Evolutionary conservation across 1,140 invertebrate species (phyloP), one percentile per base, ranked within the genome.

Genomic region (Drosophila subobscura): DNA sequence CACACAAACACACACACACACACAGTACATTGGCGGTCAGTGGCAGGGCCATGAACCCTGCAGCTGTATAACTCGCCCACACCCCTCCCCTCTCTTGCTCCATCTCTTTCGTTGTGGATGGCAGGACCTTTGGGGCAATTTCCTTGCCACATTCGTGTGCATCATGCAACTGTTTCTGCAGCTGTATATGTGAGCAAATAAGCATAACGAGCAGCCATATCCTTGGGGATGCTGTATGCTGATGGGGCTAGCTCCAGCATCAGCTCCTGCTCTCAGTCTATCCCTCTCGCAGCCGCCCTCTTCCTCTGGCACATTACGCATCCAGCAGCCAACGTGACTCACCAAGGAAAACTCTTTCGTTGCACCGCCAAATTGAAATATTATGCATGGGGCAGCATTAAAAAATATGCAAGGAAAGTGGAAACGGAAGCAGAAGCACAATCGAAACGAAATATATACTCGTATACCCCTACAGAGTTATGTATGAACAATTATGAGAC

Each of bases 341-440:
- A 64, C 64, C 68, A 72, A 67, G 79, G 81, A 80, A 65, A 86
- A 66, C 70, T 77, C 83, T 88, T 68, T 88, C 73, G 79, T 88
- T 83, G 80, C 77, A 80, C 76, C 78, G 79, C 83, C 84, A 83
- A 88, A 88, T 88, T 88, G 84, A 88, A 88, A 88, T 88, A 88
- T 83, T 88, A 88, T 88, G 83, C 84, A 83, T 58, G 81, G 71
- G 70, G 56, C 70, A 74, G 71, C 51, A 37, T 37, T 37, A 12
- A 37, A 37, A 84, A 76, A 84, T 74, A 84, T 72, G 71, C 60
- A 63, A 58, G 56, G 61, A 50, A 40, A 64, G 29, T 64, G 44
- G 42, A 29, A 65, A 41, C 44, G 29, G 33, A 20, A 55, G 14
- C 33, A 66, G 75, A 72, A 71, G 22, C 63, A 67, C 55, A 44